phyloP scores from a whole-genome alignment of 1,140 invertebrate genomes.

The Euura saliciscinereae region DNA sequence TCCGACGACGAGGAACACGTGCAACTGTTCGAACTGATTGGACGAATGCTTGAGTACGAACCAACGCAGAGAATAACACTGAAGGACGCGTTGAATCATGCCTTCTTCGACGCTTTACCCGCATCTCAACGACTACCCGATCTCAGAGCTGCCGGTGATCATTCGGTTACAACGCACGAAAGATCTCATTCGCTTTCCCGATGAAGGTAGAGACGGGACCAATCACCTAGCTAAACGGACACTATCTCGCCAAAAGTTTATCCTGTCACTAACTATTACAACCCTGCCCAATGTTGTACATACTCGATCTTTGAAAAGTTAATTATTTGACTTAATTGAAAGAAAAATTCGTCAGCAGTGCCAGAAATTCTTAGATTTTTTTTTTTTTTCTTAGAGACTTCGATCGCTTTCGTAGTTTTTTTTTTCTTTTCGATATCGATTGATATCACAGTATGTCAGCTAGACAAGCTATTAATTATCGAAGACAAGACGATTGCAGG shows the following conservation, averaged over 20 bases:
- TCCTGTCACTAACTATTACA: background rate
- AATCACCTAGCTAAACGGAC: slow-evolving; percentile 46
- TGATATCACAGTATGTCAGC: slow-evolving; percentile 40
- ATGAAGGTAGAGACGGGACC: slow-evolving; percentile 62
- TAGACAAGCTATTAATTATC: no score
- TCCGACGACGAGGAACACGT: slow-evolving; percentile 89
- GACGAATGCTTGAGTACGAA: slow-evolving; percentile 97
- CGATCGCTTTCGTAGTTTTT: slow-evolving; percentile 17
- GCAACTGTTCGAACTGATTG: slow-evolving; percentile 92
- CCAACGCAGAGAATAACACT: slow-evolving; percentile 88
- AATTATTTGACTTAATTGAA: no score
- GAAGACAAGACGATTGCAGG: background rate
- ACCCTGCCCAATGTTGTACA: background rate
- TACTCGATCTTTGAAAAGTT: background rate
- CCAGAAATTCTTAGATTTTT: slow-evolving; percentile 15
- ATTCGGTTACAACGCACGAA: slow-evolving; percentile 58
- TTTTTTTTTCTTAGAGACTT: slow-evolving; percentile 17
- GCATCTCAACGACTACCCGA: slow-evolving; percentile 73
- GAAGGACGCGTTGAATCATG: slow-evolving; percentile 87
- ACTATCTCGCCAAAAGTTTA: slow-evolving; percentile 32
- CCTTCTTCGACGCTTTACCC: slow-evolving; percentile 90
- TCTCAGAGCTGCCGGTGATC: slow-evolving; percentile 57
- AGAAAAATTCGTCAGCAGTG: background rate
- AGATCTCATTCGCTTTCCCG: slow-evolving; percentile 68
- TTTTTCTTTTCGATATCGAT: background rate